Evolutionary conservation across 2,888 invertebrate genomes (phyloP), one percentile per base, ranked within the genome.

Genomic region (Cheilosia scutellata): DNA sequence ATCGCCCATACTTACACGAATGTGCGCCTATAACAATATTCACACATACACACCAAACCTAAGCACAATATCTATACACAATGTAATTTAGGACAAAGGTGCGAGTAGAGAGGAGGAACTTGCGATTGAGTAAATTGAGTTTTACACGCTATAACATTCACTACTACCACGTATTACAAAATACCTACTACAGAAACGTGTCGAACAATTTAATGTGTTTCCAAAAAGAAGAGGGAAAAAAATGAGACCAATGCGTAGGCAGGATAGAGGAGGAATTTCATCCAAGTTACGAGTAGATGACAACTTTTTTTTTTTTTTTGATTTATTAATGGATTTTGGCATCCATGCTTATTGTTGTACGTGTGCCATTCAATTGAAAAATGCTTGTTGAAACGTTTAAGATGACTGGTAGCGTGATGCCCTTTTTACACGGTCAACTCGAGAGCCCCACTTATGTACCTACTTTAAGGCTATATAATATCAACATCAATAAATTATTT

Each of bases 301-400:
- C 53, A 42, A 33, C 20, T 16, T 57, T 29, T 53, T 2, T 3
- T 31, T 44, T 62, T 49, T 49, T 70, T 70, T 47, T 70, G 70
- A 70, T 70, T 57, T 57, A 70, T 47, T 70, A 70, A 57, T 57
- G 70, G 44, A 70, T 44, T n/a, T 44, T 20, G 16, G 42, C 55
- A 20, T 16, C 4, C 2, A 13, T 49, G 33, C 9, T 33, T 37
- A 9, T 37, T 37, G 37, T 9, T 37, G 37, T 37, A 37, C 37
- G 37, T 37, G 37, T 37, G 37, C 11, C 37, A 11, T 37, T 3
- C 5, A 11, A 37, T 37, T 37, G 9, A 11, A 37, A 37, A 37
- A 37, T 37, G 11, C 11, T 11, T 37, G 9, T 37, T 11, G 9
- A 2, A 37, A 37, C 37, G 11, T 9, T 37, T 37, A 37, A 37